Percentiles rank a stretch among this genome's conserved stretches.
Conservation (phyloP, 2,888 invertebrate species). For the Eristalis tenax region DNA sequence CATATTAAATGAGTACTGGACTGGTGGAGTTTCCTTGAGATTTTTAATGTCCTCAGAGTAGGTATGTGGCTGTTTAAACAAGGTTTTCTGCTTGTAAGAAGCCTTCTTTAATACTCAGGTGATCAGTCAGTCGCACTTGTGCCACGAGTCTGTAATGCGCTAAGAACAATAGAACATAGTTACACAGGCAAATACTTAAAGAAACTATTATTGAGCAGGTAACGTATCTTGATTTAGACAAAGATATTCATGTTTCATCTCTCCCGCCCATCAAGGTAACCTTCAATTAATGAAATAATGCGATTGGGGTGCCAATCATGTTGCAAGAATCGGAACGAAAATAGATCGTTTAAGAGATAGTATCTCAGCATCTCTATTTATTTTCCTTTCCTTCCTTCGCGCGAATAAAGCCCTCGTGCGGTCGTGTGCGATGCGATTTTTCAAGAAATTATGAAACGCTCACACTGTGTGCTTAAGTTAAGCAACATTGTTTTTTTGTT, state of each 20-base stretch:
- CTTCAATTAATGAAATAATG: slow-evolving; percentile 54
- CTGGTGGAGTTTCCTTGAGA: background rate
- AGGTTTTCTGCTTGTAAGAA: too few species aligned
- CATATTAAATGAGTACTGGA: too few species aligned
- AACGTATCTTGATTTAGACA: background rate
- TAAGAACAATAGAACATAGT: too few species aligned
- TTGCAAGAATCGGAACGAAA: slow-evolving; percentile 65
- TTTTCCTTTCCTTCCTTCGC: slow-evolving; percentile 3
- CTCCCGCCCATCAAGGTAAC: slow-evolving; percentile 44
- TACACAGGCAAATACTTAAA: too few species aligned
- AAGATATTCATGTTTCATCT: background rate
- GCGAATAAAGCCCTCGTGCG: slow-evolving; percentile 16
- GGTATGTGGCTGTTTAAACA: too few species aligned
- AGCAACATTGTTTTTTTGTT: slow-evolving; percentile 26
- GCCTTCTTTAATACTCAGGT: too few species aligned
- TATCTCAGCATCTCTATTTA: slow-evolving; percentile 36
- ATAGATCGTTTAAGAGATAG: slow-evolving; percentile 65
- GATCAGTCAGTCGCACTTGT: too few species aligned
- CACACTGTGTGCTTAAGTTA: slow-evolving; percentile 12
- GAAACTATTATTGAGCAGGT: background rate
- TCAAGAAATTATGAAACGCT: slow-evolving; percentile 45
- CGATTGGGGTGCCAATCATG: slow-evolving; percentile 65
- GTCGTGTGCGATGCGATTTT: slow-evolving; percentile 43
- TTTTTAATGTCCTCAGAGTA: too few species aligned
- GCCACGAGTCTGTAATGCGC: too few species aligned